Conservation (phyloP, 2,797 vertebrate genomes). For the Anniella stebbinsi region DNA sequence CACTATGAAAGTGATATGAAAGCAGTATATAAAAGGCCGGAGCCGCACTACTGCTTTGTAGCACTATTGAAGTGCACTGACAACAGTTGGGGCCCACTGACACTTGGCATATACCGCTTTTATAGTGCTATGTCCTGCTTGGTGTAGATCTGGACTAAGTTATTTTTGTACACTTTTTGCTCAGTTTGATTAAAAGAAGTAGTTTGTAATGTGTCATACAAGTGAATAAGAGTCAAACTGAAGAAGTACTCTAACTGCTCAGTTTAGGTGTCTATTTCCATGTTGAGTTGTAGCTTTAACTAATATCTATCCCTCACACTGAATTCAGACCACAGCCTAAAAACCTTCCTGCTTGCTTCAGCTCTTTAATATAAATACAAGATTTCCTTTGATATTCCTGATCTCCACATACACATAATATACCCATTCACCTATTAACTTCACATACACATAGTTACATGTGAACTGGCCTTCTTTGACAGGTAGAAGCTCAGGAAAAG, state of each 20-base stretch:
- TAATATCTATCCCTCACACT: not conserved
- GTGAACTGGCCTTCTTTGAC: conserved; percentile 64
- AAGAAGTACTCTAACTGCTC: not conserved
- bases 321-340: not conserved
- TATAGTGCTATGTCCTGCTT: too few species aligned
- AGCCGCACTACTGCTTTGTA: too few species aligned
- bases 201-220: not conserved
- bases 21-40: too few species aligned
- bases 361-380: not conserved
- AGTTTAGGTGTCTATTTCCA: not conserved
- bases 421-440: not conserved
- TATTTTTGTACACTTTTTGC: not conserved
- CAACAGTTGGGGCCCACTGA: too few species aligned
- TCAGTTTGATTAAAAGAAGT: not conserved
- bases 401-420: too few species aligned
- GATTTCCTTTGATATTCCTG: not conserved
- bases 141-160: too few species aligned
- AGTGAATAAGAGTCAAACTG: not conserved
- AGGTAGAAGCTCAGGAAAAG: conserved; percentile 76
- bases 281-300: not conserved
- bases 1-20: too few species aligned
- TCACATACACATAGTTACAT: conserved; percentile 32
- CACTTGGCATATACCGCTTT: too few species aligned
- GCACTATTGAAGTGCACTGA: too few species aligned
- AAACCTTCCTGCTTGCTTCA: not conserved